Evolutionary conservation across 2,888 invertebrate species (phyloP).

Genomic region (Glaucopsyche alexis): DNA sequence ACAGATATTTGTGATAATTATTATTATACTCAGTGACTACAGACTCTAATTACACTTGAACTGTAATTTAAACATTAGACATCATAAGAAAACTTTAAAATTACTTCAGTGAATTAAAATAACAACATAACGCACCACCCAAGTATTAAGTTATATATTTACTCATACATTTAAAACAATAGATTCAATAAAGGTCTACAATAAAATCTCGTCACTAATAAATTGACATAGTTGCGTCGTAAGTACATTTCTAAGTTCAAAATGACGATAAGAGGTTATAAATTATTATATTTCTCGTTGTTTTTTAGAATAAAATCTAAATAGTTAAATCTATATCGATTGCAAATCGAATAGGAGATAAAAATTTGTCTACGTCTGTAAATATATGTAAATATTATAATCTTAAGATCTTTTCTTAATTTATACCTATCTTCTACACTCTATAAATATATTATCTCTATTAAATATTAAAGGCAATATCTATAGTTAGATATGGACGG

Average conservation of each 20-base stretch:
- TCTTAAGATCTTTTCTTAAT: slow-evolving; percentile 68
- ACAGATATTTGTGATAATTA: too few species aligned
- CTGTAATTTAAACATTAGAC: background rate
- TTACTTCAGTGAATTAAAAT: slow-evolving; percentile 5
- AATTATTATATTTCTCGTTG: slow-evolving; percentile 8
- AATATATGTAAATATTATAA: slow-evolving; percentile 44
- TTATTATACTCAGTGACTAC: too few species aligned
- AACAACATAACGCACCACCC: background rate
- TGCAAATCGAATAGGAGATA: slow-evolving; percentile 23
- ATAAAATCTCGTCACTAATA: slow-evolving; percentile 21
- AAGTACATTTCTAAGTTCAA: background rate
- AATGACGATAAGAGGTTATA: background rate
- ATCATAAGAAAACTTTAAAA: background rate
- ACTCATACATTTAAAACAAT: slow-evolving; percentile 15
- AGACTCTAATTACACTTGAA: too few species aligned
- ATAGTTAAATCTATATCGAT: slow-evolving; percentile 26
- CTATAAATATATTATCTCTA: slow-evolving; percentile 80
- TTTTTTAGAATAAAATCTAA: slow-evolving; percentile 18
- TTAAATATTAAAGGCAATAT: slow-evolving; percentile 80
- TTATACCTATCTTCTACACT: slow-evolving; percentile 53
- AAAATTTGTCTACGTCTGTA: slow-evolving; percentile 55
- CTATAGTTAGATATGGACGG: slow-evolving; percentile 79
- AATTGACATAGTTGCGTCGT: slow-evolving; percentile 9
- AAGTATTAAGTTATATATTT: slow-evolving; percentile 14
- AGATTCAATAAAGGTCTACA: slow-evolving; percentile 23